phyloP scores from a whole-genome alignment of 2,113 vertebrate species.

The Neodon shergylaensis region DNA sequence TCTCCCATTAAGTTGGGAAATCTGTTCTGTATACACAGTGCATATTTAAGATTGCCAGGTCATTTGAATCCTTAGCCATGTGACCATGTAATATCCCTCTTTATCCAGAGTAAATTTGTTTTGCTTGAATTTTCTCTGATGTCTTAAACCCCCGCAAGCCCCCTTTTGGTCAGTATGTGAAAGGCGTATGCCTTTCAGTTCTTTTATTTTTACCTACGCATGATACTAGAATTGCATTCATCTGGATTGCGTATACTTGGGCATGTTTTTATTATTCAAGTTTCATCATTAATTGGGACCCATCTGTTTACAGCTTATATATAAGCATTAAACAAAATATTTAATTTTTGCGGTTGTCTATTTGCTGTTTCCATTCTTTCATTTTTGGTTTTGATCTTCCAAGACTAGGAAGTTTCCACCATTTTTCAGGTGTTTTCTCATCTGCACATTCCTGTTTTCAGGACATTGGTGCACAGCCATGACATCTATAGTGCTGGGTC shows the following conservation, averaged over 20 bases:
- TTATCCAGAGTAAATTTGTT: background rate
- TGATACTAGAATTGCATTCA: background rate
- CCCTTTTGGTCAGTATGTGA: background rate
- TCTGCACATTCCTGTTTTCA: background rate
- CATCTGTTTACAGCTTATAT: background rate
- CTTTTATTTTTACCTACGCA: background rate
- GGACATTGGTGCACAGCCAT: too few relatives aligned
- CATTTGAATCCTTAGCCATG: background rate
- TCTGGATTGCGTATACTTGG: background rate
- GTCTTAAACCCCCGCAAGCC: background rate
- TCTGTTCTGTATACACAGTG: background rate
- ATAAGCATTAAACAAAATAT: background rate
- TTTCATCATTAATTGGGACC: background rate
- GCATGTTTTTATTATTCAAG: background rate
- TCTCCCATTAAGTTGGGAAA: background rate
- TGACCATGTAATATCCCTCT: background rate
- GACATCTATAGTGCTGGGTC: too few relatives aligned
- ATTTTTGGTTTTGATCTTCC: background rate
- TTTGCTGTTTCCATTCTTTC: background rate
- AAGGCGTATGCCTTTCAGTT: background rate
- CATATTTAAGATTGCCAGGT: background rate
- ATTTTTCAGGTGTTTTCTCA: background rate
- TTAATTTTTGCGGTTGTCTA: background rate
- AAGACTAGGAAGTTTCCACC: background rate
- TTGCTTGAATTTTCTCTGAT: background rate